These are phyloP conservation scores for Ericerus pela DNA, from an alignment of 1,140 invertebrate genomes.

Conservation along the genomic window DNA sequence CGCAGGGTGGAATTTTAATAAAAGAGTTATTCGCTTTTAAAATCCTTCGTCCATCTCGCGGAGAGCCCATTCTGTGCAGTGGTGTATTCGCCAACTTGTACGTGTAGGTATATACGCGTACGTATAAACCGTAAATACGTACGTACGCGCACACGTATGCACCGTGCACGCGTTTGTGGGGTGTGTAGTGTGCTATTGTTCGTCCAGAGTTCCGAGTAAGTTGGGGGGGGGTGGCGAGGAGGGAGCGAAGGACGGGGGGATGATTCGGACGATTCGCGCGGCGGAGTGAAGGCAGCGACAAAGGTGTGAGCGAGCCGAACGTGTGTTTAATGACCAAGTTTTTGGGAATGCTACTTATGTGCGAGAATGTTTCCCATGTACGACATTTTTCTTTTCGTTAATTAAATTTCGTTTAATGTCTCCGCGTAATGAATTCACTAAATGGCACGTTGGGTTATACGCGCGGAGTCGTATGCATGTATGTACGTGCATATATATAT, in stretches of 20 bases:
- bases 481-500: too few species aligned
- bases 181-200: too few species aligned
- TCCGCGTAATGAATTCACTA: not conserved
- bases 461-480: too few species aligned
- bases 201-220: too few species aligned
- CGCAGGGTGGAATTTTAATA: conserved; percentile 7
- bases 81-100: not conserved
- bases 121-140: too few species aligned
- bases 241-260: too few species aligned
- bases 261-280: too few species aligned
- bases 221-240: too few species aligned
- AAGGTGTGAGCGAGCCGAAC: not conserved
- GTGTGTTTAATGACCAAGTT: conserved; percentile 8
- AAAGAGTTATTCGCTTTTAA: conserved; percentile 7
- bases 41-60: not conserved
- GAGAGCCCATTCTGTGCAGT: conserved; percentile 2
- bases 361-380: conserved; percentile 9
- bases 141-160: too few species aligned
- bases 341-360: conserved; percentile 10
- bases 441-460: not conserved
- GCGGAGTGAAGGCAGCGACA: too few species aligned
- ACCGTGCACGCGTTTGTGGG: too few species aligned
- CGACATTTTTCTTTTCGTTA: conserved; percentile 10
- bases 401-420: conserved; percentile 3
- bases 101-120: too few species aligned